These are phyloP conservation scores for Drosophila maculinotata DNA, from an alignment of 2,888 invertebrate genomes.

Conservation along the genomic window DNA sequence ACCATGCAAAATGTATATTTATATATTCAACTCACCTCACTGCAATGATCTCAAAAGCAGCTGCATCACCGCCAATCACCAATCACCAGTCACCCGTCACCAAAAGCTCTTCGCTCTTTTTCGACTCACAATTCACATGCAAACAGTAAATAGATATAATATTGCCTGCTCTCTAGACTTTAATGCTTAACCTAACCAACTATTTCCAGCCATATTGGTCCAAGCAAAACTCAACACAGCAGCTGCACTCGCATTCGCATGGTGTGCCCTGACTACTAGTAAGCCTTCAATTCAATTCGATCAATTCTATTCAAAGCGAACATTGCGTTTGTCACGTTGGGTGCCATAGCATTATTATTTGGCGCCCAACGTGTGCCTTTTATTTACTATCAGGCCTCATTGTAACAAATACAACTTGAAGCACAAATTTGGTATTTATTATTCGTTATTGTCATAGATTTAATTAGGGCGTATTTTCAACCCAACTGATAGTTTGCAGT, in stretches of 20 bases:
- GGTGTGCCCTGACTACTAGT: slow-evolving; percentile 41
- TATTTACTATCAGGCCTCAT: too few species aligned
- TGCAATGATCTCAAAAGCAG: slow-evolving; percentile 21
- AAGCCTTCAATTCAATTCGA: slow-evolving; percentile 34
- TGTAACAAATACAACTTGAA: too few species aligned
- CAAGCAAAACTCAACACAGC: slow-evolving; percentile 24
- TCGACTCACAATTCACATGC: slow-evolving; percentile 17
- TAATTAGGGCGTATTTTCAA: not conserved
- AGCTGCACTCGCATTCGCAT: slow-evolving; percentile 40
- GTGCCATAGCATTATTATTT: not conserved
- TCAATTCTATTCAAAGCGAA: not conserved
- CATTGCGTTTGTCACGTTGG: not conserved
- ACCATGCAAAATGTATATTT: slow-evolving; percentile 14
- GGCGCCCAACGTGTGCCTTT: slow-evolving; percentile 7
- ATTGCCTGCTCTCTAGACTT: slow-evolving; percentile 36
- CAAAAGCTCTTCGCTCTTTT: slow-evolving; percentile 5
- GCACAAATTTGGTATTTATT: too few species aligned
- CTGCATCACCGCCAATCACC: slow-evolving; percentile 14
- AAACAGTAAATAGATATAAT: not conserved
- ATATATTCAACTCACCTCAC: slow-evolving; percentile 15
- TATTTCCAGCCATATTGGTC: slow-evolving; percentile 40
- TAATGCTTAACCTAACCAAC: slow-evolving; percentile 20
- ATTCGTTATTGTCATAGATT: too few species aligned
- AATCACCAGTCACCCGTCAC: slow-evolving; percentile 6
- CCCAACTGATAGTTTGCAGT: not conserved